phyloP scores from a whole-genome alignment of 2,888 invertebrate genomes.

The Trachelus stipa region DNA sequence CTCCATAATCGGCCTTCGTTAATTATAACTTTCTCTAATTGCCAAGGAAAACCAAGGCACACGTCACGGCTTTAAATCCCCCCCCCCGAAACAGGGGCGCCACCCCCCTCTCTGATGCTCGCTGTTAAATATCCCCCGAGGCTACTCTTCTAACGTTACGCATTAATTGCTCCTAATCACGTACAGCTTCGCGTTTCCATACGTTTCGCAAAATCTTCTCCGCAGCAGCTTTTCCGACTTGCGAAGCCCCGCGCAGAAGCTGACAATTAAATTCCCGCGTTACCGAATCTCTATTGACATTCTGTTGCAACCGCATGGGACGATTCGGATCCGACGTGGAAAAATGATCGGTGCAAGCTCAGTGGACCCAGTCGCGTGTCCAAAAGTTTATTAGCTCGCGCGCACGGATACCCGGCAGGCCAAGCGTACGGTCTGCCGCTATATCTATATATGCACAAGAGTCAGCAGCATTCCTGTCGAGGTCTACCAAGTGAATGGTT shows the following conservation, averaged over 20 bases:
- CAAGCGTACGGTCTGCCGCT: not conserved
- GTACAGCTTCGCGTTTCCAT: slow-evolving; percentile 11
- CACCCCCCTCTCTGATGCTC: not conserved
- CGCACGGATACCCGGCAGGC: not conserved
- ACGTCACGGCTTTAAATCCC: slow-evolving; percentile 1
- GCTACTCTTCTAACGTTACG: too few species aligned
- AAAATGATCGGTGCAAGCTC: not conserved
- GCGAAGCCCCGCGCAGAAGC: too few species aligned
- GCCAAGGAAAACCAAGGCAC: slow-evolving; percentile 5
- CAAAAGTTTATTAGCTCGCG: not conserved
- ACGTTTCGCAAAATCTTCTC: too few species aligned
- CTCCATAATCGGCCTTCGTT: slow-evolving; percentile 7
- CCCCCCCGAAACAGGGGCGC: not conserved
- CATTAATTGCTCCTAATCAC: not conserved
- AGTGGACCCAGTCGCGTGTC: not conserved
- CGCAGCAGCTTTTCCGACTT: too few species aligned
- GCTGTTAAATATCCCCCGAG: too few species aligned
- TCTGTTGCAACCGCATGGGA: not conserved
- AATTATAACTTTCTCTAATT: slow-evolving; percentile 22
- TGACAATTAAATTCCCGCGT: slow-evolving; percentile 6
- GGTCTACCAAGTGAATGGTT: not conserved
- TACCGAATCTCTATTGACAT: not conserved
- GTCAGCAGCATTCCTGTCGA: not conserved
- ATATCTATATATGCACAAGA: not conserved
- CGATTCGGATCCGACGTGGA: not conserved